Evolutionary conservation across 2,797 vertebrate species (phyloP), one percentile per base, ranked within the genome.

Genomic region (Thaleichthys pacificus): DNA sequence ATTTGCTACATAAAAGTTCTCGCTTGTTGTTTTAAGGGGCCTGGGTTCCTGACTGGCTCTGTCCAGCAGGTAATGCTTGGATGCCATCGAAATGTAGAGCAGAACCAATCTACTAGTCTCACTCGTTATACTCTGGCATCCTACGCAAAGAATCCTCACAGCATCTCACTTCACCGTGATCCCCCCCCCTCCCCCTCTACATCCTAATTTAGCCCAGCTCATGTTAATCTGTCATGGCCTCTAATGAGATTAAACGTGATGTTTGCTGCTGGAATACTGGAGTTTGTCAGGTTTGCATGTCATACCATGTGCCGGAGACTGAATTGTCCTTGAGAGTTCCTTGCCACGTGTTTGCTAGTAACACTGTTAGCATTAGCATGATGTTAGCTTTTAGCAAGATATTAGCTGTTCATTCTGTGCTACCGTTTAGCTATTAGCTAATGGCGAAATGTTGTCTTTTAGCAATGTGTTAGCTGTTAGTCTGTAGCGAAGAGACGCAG

Each of bases 61-160:
- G 42, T 47, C 42, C 42, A 47, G 38, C 38, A 42, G 38, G 38
- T 42, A 24, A 42, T 12, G 38, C 38, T 51, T 12, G 9, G 21
- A 66, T 26, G 65, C 66, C 54, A 24, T 74, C 72, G 68, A 51
- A 28, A 51, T 47, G 5, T 42, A 66, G 54, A 66, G 64, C 42
- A 56, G 65, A 72, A 60, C 54, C 30, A 66, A 56, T 19, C 62
- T 42, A 67, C 67, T 58, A 54, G 66, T 66, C 75, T 51, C 28
- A 54, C 19, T 1, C n/a, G 11, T 42, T 24, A 19, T 56, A 24
- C 15, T 26, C 19, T 12, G 32, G 32, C 17, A 0, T 35, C 47
- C 26, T 30, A 64, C 47, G 3, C 42, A 5, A 21, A 38, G 30
- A 38, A 12, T 42, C 47, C 8, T n/a, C 47, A 24, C 9, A 58